Percentiles rank a stretch among this genome's conserved stretches.
Conservation (phyloP, 64 coral and sea anemone genomes). For the Montipora capricornis region DNA sequence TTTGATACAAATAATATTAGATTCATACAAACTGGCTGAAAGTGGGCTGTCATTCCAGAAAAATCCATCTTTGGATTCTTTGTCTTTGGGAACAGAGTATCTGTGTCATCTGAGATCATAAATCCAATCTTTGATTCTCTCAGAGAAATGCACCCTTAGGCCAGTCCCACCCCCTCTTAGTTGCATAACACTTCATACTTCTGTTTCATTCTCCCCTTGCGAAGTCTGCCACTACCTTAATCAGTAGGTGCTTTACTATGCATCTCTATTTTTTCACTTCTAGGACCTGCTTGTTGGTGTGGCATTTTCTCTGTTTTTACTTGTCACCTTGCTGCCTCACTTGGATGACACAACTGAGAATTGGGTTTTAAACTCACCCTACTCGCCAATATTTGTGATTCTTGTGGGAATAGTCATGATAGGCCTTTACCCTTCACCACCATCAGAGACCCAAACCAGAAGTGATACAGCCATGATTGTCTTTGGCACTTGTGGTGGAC, state of each 20-base stretch:
- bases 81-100: too few species aligned
- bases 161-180: too few species aligned
- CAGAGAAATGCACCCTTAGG: too few species aligned
- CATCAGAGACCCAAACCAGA: slow-evolving; percentile 72
- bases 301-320: slow-evolving; percentile 61
- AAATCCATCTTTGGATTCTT: too few species aligned
- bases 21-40: too few species aligned
- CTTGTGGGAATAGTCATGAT: slow-evolving; percentile 79
- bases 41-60: too few species aligned
- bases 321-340: slow-evolving; percentile 67
- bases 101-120: accelerated
- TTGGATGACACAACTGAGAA: slow-evolving; percentile 68
- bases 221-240: too few species aligned
- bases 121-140: too few species aligned
- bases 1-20: too few species aligned
- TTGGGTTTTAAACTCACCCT: slow-evolving; percentile 85
- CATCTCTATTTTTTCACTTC: neutral
- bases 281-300: slow-evolving; percentile 90
- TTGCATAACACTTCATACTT: too few species aligned
- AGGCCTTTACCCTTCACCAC: slow-evolving; percentile 79
- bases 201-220: too few species aligned
- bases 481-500: slow-evolving; percentile 63
- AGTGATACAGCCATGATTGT: slow-evolving; percentile 86
- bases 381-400: slow-evolving; percentile 81
- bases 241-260: too few species aligned